Conservation (phyloP, 2,113 vertebrate genomes). For the Corvus hawaiiensis region DNA sequence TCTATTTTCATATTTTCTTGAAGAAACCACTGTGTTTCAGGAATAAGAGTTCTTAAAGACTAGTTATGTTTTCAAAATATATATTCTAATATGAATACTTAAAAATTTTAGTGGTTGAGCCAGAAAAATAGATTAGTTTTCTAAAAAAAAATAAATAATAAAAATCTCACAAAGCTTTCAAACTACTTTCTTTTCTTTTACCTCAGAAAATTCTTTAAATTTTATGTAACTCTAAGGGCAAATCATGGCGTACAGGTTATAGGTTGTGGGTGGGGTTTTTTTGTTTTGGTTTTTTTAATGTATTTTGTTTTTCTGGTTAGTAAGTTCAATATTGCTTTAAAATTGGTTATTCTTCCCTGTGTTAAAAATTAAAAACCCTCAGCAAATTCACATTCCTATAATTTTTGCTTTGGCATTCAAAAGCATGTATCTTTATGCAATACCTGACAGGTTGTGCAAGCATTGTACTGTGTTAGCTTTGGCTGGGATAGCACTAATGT, state of each 20-base stretch:
- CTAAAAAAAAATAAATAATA: neutral
- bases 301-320: neutral
- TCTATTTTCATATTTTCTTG: neutral
- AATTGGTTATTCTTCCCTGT: neutral
- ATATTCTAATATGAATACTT: neutral
- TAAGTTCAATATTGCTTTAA: neutral
- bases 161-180: neutral
- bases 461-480: neutral
- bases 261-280: fast-evolving
- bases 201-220: neutral
- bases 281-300: neutral
- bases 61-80: neutral
- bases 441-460: neutral
- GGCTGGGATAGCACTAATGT: neutral
- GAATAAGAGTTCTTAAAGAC: neutral
- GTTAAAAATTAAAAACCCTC: neutral
- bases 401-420: neutral
- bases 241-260: neutral
- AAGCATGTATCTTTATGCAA: fast-evolving
- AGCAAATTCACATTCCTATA: neutral
- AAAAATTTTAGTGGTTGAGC: neutral
- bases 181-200: neutral
- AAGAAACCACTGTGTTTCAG: neutral
- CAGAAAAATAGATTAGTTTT: neutral
- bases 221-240: neutral